A percentile compares a stretch with the other conserved stretches of the same genome.
Evolutionary conservation across 2,113 vertebrate species (phyloP).

Genomic region (Craseonycteris thonglongyai): DNA sequence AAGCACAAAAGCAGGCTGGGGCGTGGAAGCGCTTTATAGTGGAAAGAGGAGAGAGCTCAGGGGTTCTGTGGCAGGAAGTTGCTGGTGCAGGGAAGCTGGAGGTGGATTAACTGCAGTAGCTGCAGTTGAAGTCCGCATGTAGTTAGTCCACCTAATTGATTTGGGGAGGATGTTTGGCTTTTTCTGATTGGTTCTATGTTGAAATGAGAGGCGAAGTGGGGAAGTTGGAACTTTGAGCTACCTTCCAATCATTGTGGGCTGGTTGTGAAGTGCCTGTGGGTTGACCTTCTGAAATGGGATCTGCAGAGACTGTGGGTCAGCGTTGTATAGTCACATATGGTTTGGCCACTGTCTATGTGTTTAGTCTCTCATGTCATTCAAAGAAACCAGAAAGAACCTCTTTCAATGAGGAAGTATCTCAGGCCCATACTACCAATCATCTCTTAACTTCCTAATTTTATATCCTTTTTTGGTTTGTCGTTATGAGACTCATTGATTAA

Average conservation of each 20-base stretch:
- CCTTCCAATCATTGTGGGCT: neutral
- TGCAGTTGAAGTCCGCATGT: too few species aligned
- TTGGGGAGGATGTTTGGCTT: neutral
- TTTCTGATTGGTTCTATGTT: neutral
- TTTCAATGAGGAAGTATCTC: neutral
- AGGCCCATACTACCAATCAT: neutral
- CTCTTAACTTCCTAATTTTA: neutral
- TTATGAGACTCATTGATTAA: neutral
- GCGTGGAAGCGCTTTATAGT: neutral
- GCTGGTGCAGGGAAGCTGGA: neutral
- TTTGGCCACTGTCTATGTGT: neutral
- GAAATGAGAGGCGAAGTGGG: neutral
- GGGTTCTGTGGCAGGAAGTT: neutral
- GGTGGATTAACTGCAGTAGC: too few species aligned
- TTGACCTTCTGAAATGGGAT: neutral
- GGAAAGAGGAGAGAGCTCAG: neutral
- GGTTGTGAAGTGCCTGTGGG: neutral
- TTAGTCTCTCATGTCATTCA: neutral
- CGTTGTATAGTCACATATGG: neutral
- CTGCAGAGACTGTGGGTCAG: neutral
- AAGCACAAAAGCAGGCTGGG: neutral
- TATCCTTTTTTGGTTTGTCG: neutral
- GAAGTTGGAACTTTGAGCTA: neutral
- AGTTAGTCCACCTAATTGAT: too few species aligned
- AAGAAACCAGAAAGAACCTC: neutral